Base-by-base conservation (phyloP, 1,140 invertebrate genomes). In the Drosophila kepulauana region DNA sequence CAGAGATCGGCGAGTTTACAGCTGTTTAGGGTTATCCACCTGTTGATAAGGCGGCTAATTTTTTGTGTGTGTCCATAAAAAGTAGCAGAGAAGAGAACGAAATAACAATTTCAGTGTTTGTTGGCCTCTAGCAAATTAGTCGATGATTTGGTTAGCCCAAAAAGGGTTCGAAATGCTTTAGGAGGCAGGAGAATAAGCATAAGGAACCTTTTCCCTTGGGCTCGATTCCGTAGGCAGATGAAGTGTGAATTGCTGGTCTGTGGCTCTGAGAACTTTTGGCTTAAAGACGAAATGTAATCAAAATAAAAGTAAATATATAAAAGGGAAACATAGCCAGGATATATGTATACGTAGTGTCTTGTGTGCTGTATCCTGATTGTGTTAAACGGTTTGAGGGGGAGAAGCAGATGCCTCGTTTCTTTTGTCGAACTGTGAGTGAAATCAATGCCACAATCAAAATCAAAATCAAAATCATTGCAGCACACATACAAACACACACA, bases 271-370 rank as follows among this genome's bases (percentile, higher is more conserved):
- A 80, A 72, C 58, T 79, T 70, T 68, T 38, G 13, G 76, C 81
- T 63, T 11, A 13, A 52, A 70, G 81, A 59, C 72, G 45, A 68
- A 82, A 84, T 69, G 81, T 85, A 84, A 84, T 84, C 81, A 84
- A 80, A 85, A 85, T 80, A 76, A 85, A 84, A 80, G 68, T 85
- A 85, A 84, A 84, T 85, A 84, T n/a, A 84, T 85, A 84, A 84
- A 76, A 85, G 46, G 79, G 72, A 72, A 25, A 64, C 33, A 63
- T 59, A 62, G 63, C n/a, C 45, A 8, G 11, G 13, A 41, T 11
- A 43, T 13, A 43, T 43, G 41, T 43, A 43, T 43, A 81, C 75
- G 61, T 69, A 64, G 28, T 57, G 38, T 16, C 38, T 54, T 58
- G 38, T 33, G 20, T 49, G 35, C 65, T 63, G 25, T 28, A 20